Base-by-base conservation (phyloP, 1,140 invertebrate species). In the Polypedilum pembai region DNA sequence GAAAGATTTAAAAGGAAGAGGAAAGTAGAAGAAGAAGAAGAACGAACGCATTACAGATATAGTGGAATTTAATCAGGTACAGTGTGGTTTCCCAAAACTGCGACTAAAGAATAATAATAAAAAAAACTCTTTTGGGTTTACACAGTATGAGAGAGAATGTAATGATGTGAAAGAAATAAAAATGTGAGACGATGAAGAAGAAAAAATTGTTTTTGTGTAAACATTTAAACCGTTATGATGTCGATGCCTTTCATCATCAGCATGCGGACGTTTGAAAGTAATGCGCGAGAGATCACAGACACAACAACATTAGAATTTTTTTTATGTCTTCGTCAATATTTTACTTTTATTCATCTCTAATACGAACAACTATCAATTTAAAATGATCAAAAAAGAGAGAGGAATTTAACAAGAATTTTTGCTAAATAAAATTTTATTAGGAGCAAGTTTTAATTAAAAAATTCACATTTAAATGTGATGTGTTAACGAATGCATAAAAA, bases 11-110 rank as follows among this genome's bases (percentile, higher is more conserved):
- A 12, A 15, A 56, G n/a, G 12, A 56, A 56, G n/a, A 56, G 45
- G 12, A 56, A 56, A 33, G n/a, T 56, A 56, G n/a, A 56, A 56
- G 12, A 56, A 56, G n/a, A 56, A 56, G 12, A 56, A 56, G 45
- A 56, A 15, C 3, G n/a, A n/a, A 56, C 45, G 45, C 45, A 56
- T 56, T 56, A 56, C 12, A 56, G 12, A 56, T n/a, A 56, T 56
- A n/a, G 45, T 56, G 45, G 45, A 56, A 56, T 56, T 56, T 56
- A 56, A 56, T 56, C 45, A 56, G 45, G 45, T 56, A 56, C n/a
- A 12, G n/a, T n/a, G 45, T 56, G 12, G 12, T 56, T 56, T n/a
- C 41, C 45, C 45, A 56, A n/a, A 33, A 33, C 24, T 33, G 24
- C 24, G 24, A 33, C 24, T 33, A 5, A 33, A 33, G 24, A 33